These are phyloP conservation scores for Callospermophilus lateralis DNA, from an alignment of 2,113 vertebrate species.

Conservation along the genomic window DNA sequence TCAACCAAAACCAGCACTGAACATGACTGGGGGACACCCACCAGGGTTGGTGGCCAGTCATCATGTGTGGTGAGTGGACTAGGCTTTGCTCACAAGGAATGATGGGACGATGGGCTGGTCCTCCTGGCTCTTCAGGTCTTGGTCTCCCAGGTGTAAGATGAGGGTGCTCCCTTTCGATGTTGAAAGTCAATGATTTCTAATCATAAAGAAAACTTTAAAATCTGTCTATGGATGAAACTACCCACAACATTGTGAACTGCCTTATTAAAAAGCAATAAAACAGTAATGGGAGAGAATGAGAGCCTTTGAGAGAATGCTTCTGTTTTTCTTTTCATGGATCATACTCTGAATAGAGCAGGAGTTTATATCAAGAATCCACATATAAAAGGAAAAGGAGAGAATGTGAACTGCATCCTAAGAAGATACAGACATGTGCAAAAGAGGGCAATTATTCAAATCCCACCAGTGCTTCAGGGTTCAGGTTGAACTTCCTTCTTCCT, in stretches of 20 bases:
- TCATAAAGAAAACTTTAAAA: not conserved
- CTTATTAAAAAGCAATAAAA: not conserved
- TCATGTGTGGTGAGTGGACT: not conserved
- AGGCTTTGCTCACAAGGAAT: not conserved
- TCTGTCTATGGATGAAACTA: not conserved
- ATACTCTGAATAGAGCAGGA: constrained; percentile 3
- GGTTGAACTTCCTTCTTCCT: not conserved
- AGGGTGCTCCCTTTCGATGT: not conserved
- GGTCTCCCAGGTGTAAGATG: not conserved
- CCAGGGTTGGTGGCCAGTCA: not conserved
- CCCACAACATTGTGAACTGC: not conserved
- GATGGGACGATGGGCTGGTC: not conserved
- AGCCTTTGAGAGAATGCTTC: not conserved
- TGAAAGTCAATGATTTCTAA: not conserved
- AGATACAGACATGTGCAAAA: not conserved
- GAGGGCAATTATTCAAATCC: not conserved
- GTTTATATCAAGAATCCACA: not conserved
- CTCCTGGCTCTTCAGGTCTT: not conserved
- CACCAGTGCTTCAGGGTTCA: not conserved
- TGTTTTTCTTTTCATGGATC: not conserved
- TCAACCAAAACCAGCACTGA: not conserved
- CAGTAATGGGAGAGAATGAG: not conserved
- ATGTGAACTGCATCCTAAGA: not conserved
- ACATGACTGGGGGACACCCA: not conserved
- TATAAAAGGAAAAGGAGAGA: not conserved